Percentiles rank a stretch among this genome's conserved stretches.
Evolutionary conservation across 2,888 invertebrate genomes (phyloP).

Genomic region (Tubulanus polymorphus): DNA sequence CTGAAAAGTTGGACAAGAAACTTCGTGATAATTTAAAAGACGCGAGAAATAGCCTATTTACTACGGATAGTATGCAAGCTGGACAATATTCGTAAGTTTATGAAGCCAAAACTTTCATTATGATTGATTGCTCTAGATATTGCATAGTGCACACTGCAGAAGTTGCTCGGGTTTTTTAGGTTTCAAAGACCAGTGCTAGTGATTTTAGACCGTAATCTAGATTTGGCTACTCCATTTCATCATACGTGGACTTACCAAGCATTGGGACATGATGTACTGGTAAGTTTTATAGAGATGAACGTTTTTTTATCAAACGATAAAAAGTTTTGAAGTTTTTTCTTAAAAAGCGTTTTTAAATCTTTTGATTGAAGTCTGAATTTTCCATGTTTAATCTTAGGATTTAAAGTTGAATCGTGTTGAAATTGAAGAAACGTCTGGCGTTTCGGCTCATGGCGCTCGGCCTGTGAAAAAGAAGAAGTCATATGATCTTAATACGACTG

Average conservation of each 20-base stretch:
- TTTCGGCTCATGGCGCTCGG: conserved; percentile 37
- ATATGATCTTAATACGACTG: conserved; percentile 84
- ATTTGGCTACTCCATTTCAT: conserved; percentile 95
- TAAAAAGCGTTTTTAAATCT: too few species aligned
- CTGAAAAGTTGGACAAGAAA: conserved; percentile 94
- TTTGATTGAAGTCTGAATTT: too few species aligned
- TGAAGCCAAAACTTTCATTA: neutral
- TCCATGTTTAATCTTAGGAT: conserved; percentile 57
- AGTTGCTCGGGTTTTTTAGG: conserved; percentile 54
- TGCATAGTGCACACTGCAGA: neutral
- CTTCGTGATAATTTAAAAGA: conserved; percentile 94
- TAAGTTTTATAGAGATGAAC: conserved; percentile 19
- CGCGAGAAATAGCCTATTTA: conserved; percentile 91
- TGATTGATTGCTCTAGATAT: neutral
- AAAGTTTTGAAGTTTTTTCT: neutral
- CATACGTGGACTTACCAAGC: conserved; percentile 99
- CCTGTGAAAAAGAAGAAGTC: conserved; percentile 67
- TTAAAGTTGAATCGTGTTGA: conserved; percentile 81
- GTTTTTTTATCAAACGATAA: neutral
- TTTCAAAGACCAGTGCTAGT: conserved; percentile 92
- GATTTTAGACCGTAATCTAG: conserved; percentile 87
- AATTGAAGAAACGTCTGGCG: conserved; percentile 61
- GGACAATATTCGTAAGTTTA: conserved; percentile 56
- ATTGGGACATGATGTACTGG: conserved; percentile 87
- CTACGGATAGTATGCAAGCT: conserved; percentile 55